Percentiles rank a stretch among this genome's conserved stretches.
Conservation (phyloP, 1,140 invertebrate genomes). For the Bombus pyrosoma region DNA sequence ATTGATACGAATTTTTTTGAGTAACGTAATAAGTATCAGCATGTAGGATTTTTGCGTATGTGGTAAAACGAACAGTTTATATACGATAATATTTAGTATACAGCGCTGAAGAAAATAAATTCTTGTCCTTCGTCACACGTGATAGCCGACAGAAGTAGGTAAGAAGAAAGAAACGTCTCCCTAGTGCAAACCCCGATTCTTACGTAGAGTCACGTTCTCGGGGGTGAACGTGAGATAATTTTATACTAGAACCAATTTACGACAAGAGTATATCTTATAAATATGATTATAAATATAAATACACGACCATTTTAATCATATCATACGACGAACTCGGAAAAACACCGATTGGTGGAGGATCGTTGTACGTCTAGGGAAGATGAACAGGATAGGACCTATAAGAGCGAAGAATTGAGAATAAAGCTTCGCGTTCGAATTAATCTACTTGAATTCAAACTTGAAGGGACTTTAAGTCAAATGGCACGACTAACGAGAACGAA, state of each 20-base stretch:
- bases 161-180: conserved; percentile 42
- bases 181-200: conserved; percentile 37
- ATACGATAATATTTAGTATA: not conserved
- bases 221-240: conserved; percentile 74
- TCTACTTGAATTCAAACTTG: no score
- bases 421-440: not conserved
- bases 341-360: conserved; percentile 24
- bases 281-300: conserved; percentile 50
- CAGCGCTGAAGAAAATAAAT: not conserved
- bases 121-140: conserved; percentile 25
- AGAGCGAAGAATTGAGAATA: not conserved
- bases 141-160: not conserved
- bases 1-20: not conserved
- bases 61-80: no score
- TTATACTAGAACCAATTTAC: conserved; percentile 74
- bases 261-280: conserved; percentile 55
- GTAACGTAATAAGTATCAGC: no score
- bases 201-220: conserved; percentile 52
- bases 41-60: no score
- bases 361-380: conserved; percentile 40
- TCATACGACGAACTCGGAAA: conserved; percentile 55
- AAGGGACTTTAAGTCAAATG: no score
- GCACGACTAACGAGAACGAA: no score
- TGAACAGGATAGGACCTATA: not conserved
- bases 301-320: conserved; percentile 70